These are phyloP conservation scores for Drosophila watanabei DNA, from an alignment of 1,140 invertebrate species.

Conservation along the genomic window DNA sequence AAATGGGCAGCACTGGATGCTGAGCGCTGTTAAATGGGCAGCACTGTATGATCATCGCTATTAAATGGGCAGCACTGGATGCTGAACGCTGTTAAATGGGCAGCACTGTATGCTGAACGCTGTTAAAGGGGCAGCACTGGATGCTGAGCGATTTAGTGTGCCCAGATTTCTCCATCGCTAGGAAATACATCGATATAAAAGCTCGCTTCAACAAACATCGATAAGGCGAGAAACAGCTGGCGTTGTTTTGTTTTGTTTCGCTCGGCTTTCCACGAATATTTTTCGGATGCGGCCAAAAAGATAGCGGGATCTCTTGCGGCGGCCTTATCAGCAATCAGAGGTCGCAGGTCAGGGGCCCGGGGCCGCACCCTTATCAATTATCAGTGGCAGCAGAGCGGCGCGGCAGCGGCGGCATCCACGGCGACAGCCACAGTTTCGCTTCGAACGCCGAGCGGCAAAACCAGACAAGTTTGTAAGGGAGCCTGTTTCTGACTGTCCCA, in stretches of 20 bases:
- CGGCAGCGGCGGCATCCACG: neutral
- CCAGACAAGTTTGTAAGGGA: constrained; percentile 6
- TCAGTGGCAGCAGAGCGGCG: neutral
- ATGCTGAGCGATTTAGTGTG: no score
- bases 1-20: no score
- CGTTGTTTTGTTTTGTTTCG: constrained; percentile 7
- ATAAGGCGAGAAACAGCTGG: neutral
- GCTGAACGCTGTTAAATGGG: no score
- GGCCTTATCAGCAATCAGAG: constrained; percentile 16
- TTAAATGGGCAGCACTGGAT: no score
- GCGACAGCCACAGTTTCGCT: constrained; percentile 12
- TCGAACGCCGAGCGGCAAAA: constrained; percentile 12
- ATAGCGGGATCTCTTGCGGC: constrained; percentile 21
- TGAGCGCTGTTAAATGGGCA: no score
- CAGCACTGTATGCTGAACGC: no score
- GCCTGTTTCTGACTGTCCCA: no score
- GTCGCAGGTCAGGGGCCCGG: constrained; percentile 10
- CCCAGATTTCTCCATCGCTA: neutral
- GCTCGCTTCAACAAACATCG: neutral
- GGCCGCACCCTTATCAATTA: constrained; percentile 2
- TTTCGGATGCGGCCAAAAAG: constrained; percentile 23
- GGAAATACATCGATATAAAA: neutral
- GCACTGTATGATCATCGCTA: no score
- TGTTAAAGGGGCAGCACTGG: no score
- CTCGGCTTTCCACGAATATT: neutral